phyloP scores from a whole-genome alignment of 2,113 vertebrate genomes.

The Ancistrus triradiatus region DNA sequence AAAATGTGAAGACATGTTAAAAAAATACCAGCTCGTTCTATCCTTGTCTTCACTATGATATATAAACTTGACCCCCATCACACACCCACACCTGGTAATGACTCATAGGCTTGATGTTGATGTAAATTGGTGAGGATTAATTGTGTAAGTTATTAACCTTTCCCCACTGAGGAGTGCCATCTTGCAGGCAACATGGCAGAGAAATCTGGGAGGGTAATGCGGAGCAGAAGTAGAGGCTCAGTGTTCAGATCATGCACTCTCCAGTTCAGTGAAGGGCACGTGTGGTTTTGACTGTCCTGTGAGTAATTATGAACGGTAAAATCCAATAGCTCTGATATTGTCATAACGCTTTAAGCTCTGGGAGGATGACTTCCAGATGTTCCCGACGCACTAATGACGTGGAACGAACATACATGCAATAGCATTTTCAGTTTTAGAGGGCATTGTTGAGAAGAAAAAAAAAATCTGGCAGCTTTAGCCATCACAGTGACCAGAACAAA shows the following conservation, averaged over 20 bases:
- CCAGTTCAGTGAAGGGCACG: conserved; percentile 64
- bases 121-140: conserved; percentile 65
- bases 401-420: conserved; percentile 66
- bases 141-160: conserved; percentile 65
- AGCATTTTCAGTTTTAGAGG: conserved; percentile 61
- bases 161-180: conserved; percentile 53
- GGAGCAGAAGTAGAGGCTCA: conserved; percentile 35
- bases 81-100: conserved; percentile 60
- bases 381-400: conserved; percentile 61
- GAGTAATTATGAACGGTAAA: conserved; percentile 71
- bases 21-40: no score
- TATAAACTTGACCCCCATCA: no score
- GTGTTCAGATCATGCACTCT: conserved; percentile 43
- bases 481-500: conserved; percentile 62
- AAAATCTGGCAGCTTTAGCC: conserved; percentile 42
- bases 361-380: conserved; percentile 70
- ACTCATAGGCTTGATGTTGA: conserved; percentile 57
- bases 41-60: no score
- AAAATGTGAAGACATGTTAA: no score
- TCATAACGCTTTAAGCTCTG: conserved; percentile 60
- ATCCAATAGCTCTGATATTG: conserved; percentile 66
- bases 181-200: conserved; percentile 40
- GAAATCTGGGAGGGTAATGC: conserved; percentile 5
- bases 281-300: conserved; percentile 66
- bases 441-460: not conserved